Base-by-base conservation (phyloP, 1,140 invertebrate species). In the Doryteuthis pealeii region DNA sequence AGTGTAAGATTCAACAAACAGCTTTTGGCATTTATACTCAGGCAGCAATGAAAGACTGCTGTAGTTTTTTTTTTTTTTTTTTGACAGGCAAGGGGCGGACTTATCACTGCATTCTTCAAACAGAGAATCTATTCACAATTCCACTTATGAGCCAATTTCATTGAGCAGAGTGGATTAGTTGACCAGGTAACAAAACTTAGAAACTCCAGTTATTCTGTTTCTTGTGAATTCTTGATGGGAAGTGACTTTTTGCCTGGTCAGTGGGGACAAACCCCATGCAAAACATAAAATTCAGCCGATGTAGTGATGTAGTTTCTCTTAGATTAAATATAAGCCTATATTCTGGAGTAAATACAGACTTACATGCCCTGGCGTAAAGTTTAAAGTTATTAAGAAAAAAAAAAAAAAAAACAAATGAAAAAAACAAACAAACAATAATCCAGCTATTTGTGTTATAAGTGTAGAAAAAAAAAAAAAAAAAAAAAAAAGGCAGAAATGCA, bases 91-190 rank as follows among this genome's bases (percentile, higher is more conserved):
- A 62, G 54, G 54, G 54, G 54, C 18, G 54, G 54, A 62, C 54
- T 62, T 62, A 62, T 15, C 54, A 62, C 26, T 62, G 54, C 10
- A 62, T 62, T 62, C 54, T 62, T 40, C 35, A 40, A 40, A 40
- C 54, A 62, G 54, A 62, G 54, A 62, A 62, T 62, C 54, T 62
- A 62, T 62, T 62, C 54, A 62, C 54, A 62, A 62, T 62, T 62
- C 54, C 54, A 62, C 54, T 62, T 8, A 62, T 62, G 18, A 62
- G 22, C 54, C 54, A 62, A 62, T 28, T 62, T 62, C 54, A 62
- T n/a, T 22, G 18, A 62, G 26, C 54, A 62, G 35, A 62, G 54
- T 62, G 54, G 54, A 62, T 62, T 62, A 62, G 54, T 62, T 62
- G 54, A 6, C 18, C 18, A 62, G 54, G 54, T 62, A 62, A 62